These are phyloP conservation scores for Lycocerus yunnanus DNA, from an alignment of 2,888 invertebrate genomes.

Conservation along the genomic window DNA sequence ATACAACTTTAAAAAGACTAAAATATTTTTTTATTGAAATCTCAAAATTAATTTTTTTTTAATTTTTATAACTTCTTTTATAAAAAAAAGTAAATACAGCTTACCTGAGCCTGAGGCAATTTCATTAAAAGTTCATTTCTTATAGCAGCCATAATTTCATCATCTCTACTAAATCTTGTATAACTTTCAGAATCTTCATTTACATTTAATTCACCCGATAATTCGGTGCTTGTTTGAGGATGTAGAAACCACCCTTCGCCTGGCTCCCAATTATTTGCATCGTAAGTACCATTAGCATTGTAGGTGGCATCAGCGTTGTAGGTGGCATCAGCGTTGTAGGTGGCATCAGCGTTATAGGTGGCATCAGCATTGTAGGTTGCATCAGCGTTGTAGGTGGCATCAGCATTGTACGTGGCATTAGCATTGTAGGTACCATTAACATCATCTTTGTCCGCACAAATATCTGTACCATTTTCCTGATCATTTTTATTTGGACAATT, in stretches of 20 bases:
- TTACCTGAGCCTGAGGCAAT: slow-evolving; percentile 70
- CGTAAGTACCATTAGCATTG: slow-evolving; percentile 28
- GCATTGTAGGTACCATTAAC: too few species aligned
- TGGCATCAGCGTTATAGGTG: background rate
- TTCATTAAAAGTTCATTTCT: slow-evolving; percentile 73
- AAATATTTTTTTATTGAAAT: too few species aligned
- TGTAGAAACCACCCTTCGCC: slow-evolving; percentile 56
- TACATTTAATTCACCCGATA: slow-evolving; percentile 46
- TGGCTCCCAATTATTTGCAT: slow-evolving; percentile 40
- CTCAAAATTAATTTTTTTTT: too few species aligned
- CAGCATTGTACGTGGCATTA: too few species aligned
- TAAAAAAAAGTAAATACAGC: slow-evolving; percentile 16
- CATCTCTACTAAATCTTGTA: slow-evolving; percentile 66
- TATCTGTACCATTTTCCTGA: slow-evolving; percentile 52
- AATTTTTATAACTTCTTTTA: background rate
- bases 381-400: background rate
- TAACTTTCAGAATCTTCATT: slow-evolving; percentile 50
- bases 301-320: background rate
- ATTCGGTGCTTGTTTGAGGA: slow-evolving; percentile 48
- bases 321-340: too few species aligned
- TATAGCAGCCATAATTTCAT: slow-evolving; percentile 72
- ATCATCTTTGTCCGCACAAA: slow-evolving; percentile 45
- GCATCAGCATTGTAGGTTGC: slow-evolving; percentile 24
- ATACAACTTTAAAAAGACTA: too few species aligned
- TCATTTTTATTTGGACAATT: background rate